A percentile compares a stretch with the other conserved stretches of the same genome.
Evolutionary conservation across 2,797 vertebrate genomes (phyloP).

Genomic region (Pelochelys cantorii): DNA sequence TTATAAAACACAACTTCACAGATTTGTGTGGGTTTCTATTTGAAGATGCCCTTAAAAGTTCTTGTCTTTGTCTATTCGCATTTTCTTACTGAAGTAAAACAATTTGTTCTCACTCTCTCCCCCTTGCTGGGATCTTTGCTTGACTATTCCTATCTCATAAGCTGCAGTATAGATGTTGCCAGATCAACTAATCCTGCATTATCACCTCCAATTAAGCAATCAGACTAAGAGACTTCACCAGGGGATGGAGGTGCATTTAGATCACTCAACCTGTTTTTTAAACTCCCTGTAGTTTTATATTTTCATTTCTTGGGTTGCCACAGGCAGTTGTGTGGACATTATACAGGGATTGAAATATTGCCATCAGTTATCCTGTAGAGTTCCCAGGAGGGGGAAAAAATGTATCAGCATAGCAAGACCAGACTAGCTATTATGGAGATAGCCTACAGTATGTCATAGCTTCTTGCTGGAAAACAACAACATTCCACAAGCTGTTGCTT

Average conservation of each 20-base stretch:
- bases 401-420: not conserved
- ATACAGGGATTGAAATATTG: not conserved
- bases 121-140: not conserved
- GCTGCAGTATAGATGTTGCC: not conserved
- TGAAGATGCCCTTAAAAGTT: not conserved
- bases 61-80: not conserved
- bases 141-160: not conserved
- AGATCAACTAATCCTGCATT: not conserved
- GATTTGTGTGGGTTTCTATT: constrained; percentile 33
- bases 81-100: constrained; percentile 30
- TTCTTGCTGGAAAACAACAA: not conserved
- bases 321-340: not conserved
- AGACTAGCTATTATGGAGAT: not conserved
- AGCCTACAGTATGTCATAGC: fast-evolving
- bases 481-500: not conserved
- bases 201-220: constrained; percentile 39
- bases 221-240: not conserved
- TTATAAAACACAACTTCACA: constrained; percentile 52
- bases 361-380: not conserved
- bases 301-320: not conserved
- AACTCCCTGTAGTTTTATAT: not conserved
- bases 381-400: not conserved
- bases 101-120: not conserved
- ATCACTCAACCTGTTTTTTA: fast-evolving
- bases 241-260: not conserved